Conservation (phyloP, 2,888 invertebrate genomes). For the Gastracanthus pulcherrimus region DNA sequence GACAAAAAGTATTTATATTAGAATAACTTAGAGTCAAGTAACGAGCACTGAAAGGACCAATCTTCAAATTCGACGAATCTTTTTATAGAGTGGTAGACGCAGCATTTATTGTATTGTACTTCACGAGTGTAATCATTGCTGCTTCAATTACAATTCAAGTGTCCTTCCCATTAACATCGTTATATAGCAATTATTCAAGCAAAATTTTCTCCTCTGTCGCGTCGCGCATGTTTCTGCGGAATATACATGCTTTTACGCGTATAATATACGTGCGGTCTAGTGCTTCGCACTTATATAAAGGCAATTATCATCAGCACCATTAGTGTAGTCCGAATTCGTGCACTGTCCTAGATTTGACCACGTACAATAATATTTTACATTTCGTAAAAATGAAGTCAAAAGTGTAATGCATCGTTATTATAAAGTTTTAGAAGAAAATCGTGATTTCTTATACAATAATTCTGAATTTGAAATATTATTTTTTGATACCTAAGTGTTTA, state of each 20-base stretch:
- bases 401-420: no score
- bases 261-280: background rate
- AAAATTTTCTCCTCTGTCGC: background rate
- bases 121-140: background rate
- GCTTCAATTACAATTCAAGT: background rate
- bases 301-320: background rate
- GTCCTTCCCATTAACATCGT: background rate
- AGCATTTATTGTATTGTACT: background rate
- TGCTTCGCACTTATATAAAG: conserved; percentile 1
- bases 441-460: no score
- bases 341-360: background rate
- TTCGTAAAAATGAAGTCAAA: background rate
- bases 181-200: background rate
- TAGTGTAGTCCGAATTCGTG: background rate
- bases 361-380: background rate
- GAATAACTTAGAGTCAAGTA: no score
- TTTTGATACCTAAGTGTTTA: no score
- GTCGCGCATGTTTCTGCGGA: background rate
- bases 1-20: no score
- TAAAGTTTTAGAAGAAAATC: no score
- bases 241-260: background rate
- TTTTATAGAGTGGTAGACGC: background rate
- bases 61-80: background rate
- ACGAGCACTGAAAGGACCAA: background rate
- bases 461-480: no score